A percentile compares a stretch with the other conserved stretches of the same genome.
These are phyloP conservation scores for Plebejus argus DNA, from an alignment of 2,888 invertebrate genomes.

Conservation along the genomic window DNA sequence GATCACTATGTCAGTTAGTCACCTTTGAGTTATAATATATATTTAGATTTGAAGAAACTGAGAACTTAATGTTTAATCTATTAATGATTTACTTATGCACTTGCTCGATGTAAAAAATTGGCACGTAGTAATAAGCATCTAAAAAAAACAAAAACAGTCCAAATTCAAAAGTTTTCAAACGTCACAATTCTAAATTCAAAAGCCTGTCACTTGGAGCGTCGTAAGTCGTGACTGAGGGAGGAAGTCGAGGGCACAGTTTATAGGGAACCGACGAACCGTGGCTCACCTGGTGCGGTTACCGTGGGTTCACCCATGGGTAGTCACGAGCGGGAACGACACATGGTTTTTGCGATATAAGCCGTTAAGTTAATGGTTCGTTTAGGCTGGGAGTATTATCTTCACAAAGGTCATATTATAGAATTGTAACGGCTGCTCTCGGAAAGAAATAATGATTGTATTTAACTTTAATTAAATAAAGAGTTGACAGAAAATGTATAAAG, in stretches of 20 bases:
- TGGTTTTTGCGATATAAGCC: not conserved
- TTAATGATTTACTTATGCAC: no score
- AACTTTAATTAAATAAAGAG: no score
- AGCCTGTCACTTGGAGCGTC: not conserved
- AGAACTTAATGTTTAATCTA: no score
- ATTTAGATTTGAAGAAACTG: not conserved
- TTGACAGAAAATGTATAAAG: no score
- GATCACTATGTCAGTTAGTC: no score
- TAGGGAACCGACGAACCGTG: not conserved
- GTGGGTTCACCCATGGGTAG: not conserved
- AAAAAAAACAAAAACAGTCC: not conserved
- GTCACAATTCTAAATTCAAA: not conserved
- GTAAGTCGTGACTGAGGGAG: not conserved
- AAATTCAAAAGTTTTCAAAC: not conserved
- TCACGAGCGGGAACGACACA: not conserved
- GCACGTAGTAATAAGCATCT: not conserved
- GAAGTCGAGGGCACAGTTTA: constrained; percentile 1
- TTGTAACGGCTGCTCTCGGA: no score
- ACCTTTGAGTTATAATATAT: no score
- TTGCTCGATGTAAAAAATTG: not conserved
- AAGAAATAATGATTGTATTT: no score
- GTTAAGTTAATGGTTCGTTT: not conserved
- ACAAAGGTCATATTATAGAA: not conserved
- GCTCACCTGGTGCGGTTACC: not conserved
- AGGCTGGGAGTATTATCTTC: not conserved